Conservation (phyloP, 1,140 invertebrate species). For the Orchestia grillus region DNA sequence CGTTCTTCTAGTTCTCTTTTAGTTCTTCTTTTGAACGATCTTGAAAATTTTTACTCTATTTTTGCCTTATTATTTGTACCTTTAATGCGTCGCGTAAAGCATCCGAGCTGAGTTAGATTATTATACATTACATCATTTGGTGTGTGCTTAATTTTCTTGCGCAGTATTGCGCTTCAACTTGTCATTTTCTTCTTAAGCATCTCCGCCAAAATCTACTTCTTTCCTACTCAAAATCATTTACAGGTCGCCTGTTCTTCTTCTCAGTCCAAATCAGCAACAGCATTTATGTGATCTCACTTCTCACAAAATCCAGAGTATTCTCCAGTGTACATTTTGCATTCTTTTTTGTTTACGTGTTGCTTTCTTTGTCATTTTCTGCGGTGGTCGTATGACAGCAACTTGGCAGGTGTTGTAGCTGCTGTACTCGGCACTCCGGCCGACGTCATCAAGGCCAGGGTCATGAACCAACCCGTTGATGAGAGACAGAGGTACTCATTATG, state of each 20-base stretch:
- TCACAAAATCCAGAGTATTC: neutral
- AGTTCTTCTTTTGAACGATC: too few species aligned
- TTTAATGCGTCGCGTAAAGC: neutral
- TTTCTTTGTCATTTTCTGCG: neutral
- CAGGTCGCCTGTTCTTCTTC: neutral
- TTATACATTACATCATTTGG: neutral
- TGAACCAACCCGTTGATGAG: constrained; percentile 91
- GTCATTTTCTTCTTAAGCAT: neutral
- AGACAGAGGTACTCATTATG: constrained; percentile 77
- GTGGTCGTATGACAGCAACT: constrained; percentile 73
- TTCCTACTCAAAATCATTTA: neutral
- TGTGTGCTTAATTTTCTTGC: neutral
- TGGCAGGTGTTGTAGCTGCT: constrained; percentile 89
- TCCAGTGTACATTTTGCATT: neutral
- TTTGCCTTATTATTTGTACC: too few species aligned
- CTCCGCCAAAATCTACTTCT: neutral
- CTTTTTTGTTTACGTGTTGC: neutral
- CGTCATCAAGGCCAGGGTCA: constrained; percentile 91
- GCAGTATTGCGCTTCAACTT: neutral
- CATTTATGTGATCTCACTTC: neutral
- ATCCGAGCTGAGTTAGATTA: neutral
- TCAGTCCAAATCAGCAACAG: neutral
- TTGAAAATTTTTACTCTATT: too few species aligned
- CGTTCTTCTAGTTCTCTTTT: neutral
- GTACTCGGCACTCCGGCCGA: constrained; percentile 91